Evolutionary conservation across 2,888 invertebrate genomes (phyloP), one percentile per base, ranked within the genome.

Genomic region (Drosophila kuntzei): DNA sequence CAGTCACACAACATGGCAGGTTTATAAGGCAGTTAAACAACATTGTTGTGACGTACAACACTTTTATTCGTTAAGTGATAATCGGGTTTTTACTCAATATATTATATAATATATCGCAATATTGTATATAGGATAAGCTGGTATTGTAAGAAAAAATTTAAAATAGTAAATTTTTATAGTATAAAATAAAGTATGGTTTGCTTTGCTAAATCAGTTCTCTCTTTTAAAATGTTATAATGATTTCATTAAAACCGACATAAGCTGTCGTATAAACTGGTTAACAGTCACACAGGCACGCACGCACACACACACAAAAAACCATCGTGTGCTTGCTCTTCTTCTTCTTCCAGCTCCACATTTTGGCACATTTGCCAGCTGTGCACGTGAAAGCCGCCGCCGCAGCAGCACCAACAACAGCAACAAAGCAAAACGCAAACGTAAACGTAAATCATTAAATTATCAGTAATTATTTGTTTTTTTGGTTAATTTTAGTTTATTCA

Each of bases 291-390:
- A 41, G 20, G 20, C 41, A 43, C 36, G 34, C 41, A 22, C 18
- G 12, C 16, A 7, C 49, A 43, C 14, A 43, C 58, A 25, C 20
- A 39, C 55, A 43, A 0, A 20, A 14, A 57, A 46, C 37, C 46
- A 78, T 51, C 59, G 61, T 37, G 14, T 53, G 27, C 29, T 54
- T 72, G 46, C 53, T 76, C 60, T 64, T 76, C 63, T 60, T 71
- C 34, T 53, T 71, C 34, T 53, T 14, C 18, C 25, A 65, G 27
- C 39, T 67, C 58, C 54, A 50, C 77, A 75, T 62, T 60, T 61
- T 55, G 60, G 46, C 61, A 66, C 63, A 57, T 77, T 80, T 86
- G 83, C 87, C 86, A 86, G 84, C 84, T 86, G 84, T 86, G 84
- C 85, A 80, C 80, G 87, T 80, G 87, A 80, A 80, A 83, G 83